Conservation (phyloP, 1,140 invertebrate genomes). For the Bombus pyrosoma region DNA sequence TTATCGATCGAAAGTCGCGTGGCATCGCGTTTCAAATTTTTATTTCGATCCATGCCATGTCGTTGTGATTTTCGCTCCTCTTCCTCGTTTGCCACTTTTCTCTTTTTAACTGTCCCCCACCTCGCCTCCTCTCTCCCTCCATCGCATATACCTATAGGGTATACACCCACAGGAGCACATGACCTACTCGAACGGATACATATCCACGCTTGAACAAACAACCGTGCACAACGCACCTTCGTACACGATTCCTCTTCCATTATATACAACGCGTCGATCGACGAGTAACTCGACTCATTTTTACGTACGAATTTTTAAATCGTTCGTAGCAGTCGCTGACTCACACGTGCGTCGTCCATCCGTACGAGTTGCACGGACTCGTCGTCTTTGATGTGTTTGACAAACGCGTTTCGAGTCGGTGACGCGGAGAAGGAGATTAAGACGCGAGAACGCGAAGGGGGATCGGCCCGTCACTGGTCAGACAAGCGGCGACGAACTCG, state of each 20-base stretch:
- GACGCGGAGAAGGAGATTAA: background rate
- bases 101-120: background rate
- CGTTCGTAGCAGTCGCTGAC: background rate
- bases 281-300: background rate
- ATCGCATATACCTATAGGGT: too few species aligned
- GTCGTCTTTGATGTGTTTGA: too few species aligned
- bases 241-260: background rate
- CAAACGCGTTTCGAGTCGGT: background rate
- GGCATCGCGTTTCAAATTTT: conserved; percentile 22
- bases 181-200: background rate
- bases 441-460: background rate
- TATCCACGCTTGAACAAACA: background rate
- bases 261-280: background rate
- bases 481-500: background rate
- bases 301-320: background rate
- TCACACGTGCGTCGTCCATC: background rate
- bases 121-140: too few species aligned
- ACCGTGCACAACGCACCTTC: background rate
- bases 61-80: conserved; percentile 34
- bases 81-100: background rate
- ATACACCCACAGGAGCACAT: background rate
- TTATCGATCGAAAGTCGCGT: background rate
- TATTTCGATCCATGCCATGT: conserved; percentile 15
- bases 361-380: background rate
- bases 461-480: background rate